These are phyloP conservation scores for Apaloderma vittatum DNA, from an alignment of 2,113 vertebrate genomes.

Conservation along the genomic window DNA sequence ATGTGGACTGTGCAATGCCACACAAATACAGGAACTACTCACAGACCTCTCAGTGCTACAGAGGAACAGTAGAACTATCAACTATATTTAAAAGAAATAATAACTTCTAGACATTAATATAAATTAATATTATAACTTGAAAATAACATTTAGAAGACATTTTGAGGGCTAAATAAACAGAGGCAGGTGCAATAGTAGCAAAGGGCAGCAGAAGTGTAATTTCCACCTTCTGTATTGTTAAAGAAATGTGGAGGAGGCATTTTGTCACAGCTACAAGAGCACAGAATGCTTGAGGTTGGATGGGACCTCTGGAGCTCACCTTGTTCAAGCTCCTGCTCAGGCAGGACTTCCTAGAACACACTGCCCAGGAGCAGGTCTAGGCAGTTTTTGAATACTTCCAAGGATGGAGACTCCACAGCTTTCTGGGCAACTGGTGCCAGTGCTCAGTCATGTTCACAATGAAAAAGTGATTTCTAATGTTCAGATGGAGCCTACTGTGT, in stretches of 20 bases:
- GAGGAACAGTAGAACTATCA: background rate
- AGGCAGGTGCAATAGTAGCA: background rate
- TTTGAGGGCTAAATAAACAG: background rate
- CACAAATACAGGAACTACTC: background rate
- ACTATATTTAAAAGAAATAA: background rate
- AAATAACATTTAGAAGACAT: background rate
- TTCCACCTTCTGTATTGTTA: background rate
- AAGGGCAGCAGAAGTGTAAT: background rate
- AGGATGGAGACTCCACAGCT: background rate
- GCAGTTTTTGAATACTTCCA: background rate
- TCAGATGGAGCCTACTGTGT: background rate
- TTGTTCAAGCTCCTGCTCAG: background rate
- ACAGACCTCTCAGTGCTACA: background rate
- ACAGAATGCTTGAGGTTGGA: background rate
- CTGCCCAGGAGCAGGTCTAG: rapidly evolving
- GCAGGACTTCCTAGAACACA: background rate
- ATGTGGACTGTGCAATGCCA: background rate
- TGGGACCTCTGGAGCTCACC: background rate
- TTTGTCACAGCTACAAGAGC: background rate
- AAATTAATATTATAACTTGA: background rate
- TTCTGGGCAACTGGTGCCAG: background rate
- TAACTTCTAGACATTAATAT: background rate
- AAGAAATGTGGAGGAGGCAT: background rate
- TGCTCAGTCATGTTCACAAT: rapidly evolving
- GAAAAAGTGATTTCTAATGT: background rate